phyloP scores from a whole-genome alignment of 23 tunicate genomes.

The Trididemnum nubilum region DNA sequence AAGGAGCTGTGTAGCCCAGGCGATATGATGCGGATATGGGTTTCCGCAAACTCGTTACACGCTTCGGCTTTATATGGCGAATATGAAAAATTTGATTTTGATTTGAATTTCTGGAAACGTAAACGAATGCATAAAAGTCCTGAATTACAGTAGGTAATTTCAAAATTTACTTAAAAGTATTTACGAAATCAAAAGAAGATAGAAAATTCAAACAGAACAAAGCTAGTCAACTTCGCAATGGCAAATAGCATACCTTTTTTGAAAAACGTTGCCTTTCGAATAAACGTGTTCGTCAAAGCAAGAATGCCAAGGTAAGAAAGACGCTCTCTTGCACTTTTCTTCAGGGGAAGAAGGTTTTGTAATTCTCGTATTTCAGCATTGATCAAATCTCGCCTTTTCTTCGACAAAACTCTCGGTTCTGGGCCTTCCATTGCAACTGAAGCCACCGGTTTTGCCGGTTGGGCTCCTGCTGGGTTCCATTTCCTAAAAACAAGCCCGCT shows the following conservation, averaged over 20 bases:
- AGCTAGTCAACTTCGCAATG: too few relatives aligned
- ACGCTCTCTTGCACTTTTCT: constrained; percentile 89
- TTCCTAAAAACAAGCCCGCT: constrained; percentile 37
- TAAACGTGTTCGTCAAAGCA: constrained; percentile 93
- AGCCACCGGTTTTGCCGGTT: constrained; percentile 18
- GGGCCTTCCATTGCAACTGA: constrained; percentile 68
- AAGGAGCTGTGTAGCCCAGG: too few relatives aligned
- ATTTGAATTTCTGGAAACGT: too few relatives aligned
- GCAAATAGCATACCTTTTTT: constrained; percentile 96
- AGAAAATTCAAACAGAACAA: too few relatives aligned
- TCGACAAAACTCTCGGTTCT: constrained; percentile 87
- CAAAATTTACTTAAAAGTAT: too few relatives aligned
- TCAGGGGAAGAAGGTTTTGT: constrained; percentile 90
- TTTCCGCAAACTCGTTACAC: too few relatives aligned
- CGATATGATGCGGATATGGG: too few relatives aligned
- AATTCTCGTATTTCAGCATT: constrained; percentile 97
- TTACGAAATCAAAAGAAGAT: too few relatives aligned
- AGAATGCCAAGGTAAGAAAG: constrained; percentile 91
- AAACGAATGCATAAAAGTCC: too few relatives aligned
- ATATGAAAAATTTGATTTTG: too few relatives aligned
- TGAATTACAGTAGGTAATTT: too few relatives aligned
- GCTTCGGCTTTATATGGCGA: too few relatives aligned
- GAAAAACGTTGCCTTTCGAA: constrained; percentile 94
- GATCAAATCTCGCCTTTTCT: constrained; percentile 88
- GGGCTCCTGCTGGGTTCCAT: constrained; percentile 68